These are phyloP conservation scores for Thymelicus acteon DNA, from an alignment of 2,888 invertebrate genomes.

Conservation along the genomic window DNA sequence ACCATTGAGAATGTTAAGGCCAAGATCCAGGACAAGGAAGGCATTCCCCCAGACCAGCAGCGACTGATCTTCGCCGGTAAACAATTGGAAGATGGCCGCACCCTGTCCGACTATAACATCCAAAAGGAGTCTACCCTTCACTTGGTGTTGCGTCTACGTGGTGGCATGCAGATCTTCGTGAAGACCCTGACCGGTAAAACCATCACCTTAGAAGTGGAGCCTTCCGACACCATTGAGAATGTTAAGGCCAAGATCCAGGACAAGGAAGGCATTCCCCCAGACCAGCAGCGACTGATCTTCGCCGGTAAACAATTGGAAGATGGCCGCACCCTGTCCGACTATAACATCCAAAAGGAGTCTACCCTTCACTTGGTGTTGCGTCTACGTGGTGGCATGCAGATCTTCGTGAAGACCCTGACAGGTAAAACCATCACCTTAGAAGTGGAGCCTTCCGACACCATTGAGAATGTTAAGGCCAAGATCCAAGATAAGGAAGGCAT, in stretches of 20 bases:
- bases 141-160: constrained; percentile 46
- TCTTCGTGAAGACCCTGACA: no score
- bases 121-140: constrained; percentile 48
- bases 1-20: constrained; percentile 44
- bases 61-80: constrained; percentile 16
- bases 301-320: constrained; percentile 57
- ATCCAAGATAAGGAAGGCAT: constrained; percentile 45
- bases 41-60: constrained; percentile 56
- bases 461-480: constrained; percentile 32
- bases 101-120: constrained; percentile 40
- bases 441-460: constrained; percentile 29
- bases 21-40: constrained; percentile 44
- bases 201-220: constrained; percentile 51
- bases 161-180: constrained; percentile 55
- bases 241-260: constrained; percentile 45
- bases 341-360: constrained; percentile 64
- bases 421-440: no score
- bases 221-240: constrained; percentile 54
- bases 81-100: constrained; percentile 42
- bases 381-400: constrained; percentile 20
- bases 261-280: constrained; percentile 55
- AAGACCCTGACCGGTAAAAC: constrained; percentile 55
- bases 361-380: constrained; percentile 56
- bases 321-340: constrained; percentile 58
- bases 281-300: constrained; percentile 55